phyloP scores from a whole-genome alignment of 2,797 vertebrate species.

The Enoplosus armatus region DNA sequence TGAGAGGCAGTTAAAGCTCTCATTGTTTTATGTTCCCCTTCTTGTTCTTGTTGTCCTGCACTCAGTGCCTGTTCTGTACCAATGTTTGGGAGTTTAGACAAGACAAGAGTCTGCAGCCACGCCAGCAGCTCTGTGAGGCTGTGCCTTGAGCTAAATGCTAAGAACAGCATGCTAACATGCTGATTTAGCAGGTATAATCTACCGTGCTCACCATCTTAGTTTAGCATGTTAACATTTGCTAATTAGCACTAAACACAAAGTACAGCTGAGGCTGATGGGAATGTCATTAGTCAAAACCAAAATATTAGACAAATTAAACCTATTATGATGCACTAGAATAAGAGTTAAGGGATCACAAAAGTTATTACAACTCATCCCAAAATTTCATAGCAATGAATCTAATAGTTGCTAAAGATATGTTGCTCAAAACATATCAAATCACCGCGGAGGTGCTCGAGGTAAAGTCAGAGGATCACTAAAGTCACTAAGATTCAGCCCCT shows the following conservation, averaged over 20 bases:
- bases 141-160: slow-evolving; percentile 22
- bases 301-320: background rate
- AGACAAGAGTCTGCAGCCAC: background rate
- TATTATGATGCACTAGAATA: background rate
- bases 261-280: background rate
- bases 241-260: background rate
- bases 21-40: slow-evolving; percentile 73
- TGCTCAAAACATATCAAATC: background rate
- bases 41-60: slow-evolving; percentile 61
- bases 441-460: too few relatives aligned
- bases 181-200: background rate
- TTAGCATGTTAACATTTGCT: background rate
- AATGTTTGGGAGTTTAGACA: slow-evolving; percentile 55
- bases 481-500: background rate
- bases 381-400: background rate
- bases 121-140: slow-evolving; percentile 12
- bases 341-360: background rate
- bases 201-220: background rate
- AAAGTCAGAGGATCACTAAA: background rate
- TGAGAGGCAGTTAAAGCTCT: slow-evolving; percentile 70
- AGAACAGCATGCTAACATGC: background rate
- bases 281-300: background rate
- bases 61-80: slow-evolving; percentile 39
- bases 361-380: background rate
- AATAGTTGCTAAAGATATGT: too few relatives aligned